Percentiles rank a stretch among this genome's conserved stretches.
Evolutionary conservation across 2,797 vertebrate species (phyloP).

Genomic region (Hipposideros larvatus): DNA sequence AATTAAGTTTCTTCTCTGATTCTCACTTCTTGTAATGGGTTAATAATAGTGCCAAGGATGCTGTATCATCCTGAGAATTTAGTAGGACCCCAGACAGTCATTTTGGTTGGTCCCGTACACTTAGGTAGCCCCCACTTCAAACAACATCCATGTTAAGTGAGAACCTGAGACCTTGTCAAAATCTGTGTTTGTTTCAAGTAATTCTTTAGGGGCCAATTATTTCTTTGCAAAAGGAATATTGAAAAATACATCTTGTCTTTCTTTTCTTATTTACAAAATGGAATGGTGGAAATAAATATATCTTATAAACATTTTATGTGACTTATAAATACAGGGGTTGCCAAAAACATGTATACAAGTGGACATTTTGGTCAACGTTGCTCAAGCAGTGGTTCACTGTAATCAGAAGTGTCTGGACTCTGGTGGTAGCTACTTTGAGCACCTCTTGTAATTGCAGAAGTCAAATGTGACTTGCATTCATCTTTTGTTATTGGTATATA

Average conservation of each 20-base stretch:
- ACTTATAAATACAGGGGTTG: not conserved
- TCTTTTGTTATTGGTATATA: too few species aligned
- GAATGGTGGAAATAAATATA: not conserved
- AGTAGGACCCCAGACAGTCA: accelerated
- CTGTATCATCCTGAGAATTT: not conserved
- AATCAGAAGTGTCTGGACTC: too few species aligned
- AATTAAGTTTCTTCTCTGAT: not conserved
- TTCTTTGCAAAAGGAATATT: not conserved
- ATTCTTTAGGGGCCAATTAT: not conserved
- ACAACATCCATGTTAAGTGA: not conserved
- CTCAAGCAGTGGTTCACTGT: too few species aligned
- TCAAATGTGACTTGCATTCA: too few species aligned
- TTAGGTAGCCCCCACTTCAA: not conserved
- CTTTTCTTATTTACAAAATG: not conserved
- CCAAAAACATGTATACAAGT: too few species aligned
- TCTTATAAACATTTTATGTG: not conserved
- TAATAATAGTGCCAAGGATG: not conserved
- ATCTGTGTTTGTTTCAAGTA: not conserved
- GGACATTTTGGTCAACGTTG: too few species aligned
- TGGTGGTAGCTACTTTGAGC: too few species aligned
- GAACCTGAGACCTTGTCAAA: not conserved
- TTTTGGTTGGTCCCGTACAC: not conserved
- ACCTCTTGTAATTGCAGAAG: too few species aligned
- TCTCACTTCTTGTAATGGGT: not conserved
- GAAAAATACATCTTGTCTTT: not conserved